Conservation (phyloP, 2,888 invertebrate species). For the Sarcophaga variegata region DNA sequence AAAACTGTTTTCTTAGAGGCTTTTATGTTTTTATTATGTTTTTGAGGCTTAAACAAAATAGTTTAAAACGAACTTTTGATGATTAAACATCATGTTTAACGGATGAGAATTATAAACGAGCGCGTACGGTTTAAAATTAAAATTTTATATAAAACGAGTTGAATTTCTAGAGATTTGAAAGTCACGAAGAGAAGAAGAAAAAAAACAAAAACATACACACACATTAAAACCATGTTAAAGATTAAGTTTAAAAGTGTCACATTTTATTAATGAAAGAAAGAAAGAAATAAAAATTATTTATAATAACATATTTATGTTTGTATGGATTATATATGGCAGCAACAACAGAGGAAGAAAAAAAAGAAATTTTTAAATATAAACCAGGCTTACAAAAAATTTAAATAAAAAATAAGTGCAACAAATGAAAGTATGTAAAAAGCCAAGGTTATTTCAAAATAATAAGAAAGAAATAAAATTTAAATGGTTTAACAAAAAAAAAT, state of each 20-base stretch:
- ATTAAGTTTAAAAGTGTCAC: constrained; percentile 39
- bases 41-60: constrained; percentile 67
- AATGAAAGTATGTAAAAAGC: constrained; percentile 41
- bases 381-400: neutral
- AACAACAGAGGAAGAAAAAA: neutral
- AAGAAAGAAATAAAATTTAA: constrained; percentile 14
- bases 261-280: neutral
- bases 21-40: constrained; percentile 52
- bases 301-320: neutral
- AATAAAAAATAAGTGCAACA: constrained; percentile 18
- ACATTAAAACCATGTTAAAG: neutral
- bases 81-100: constrained; percentile 65
- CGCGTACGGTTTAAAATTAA: constrained; percentile 20
- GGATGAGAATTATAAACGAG: constrained; percentile 48
- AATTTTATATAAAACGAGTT: neutral
- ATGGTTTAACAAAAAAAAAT: neutral
- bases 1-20: neutral
- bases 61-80: constrained; percentile 75
- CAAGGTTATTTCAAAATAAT: neutral
- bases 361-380: neutral
- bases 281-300: neutral
- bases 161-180: constrained; percentile 6
- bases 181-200: neutral
- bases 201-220: too few species aligned
- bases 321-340: neutral